Evolutionary conservation across 2,113 vertebrate genomes (phyloP), one percentile per base, ranked within the genome.

Genomic region (Poeciliopsis prolifica): DNA sequence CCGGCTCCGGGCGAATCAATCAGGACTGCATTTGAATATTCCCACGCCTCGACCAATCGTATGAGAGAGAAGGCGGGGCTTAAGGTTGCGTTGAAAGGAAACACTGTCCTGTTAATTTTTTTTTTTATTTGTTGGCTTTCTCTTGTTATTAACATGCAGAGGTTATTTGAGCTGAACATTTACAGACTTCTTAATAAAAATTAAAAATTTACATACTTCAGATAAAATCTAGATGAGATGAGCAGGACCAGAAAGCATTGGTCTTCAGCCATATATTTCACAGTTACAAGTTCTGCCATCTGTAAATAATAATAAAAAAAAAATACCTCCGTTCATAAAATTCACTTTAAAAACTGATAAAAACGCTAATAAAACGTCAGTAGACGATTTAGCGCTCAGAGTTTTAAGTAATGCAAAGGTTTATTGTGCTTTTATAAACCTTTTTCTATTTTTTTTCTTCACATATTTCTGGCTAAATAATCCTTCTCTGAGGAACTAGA

Each of bases 1-100:
- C 91, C 90, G 88, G 85, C 71, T 83, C 70, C 77, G 70, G 79
- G 73, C 93, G 93, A 94, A 94, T 95, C 93, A 90, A 84, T 83
- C 80, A 85, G 33, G 70, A 77, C 82, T 1, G 5, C 0, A 83
- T 84, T 89, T 83, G 88, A 87, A 91, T 93, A 91, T 91, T 91
- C 90, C 88, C 91, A 90, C 77, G 85, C 66, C 48, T 89, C 71
- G 65, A 42, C 94, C 93, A 95, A 94, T 95, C 84, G 24, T 0
- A 2, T 30, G 68, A 13, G 6, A 62, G 72, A 29, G 85, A 65
- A 72, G 93, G 92, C 89, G 92, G 72, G 48, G 91, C 66, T 70
- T 74, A 68, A 37, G 14, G 82, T 80, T 89, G 93, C 61, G 87
- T 71, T 68, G 29, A 63, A 80, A 82, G 83, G 31, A 86, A 91